A percentile compares a stretch with the other conserved stretches of the same genome.
phyloP scores from a whole-genome alignment of 2,797 vertebrate genomes.

The Bucorvus abyssinicus region DNA sequence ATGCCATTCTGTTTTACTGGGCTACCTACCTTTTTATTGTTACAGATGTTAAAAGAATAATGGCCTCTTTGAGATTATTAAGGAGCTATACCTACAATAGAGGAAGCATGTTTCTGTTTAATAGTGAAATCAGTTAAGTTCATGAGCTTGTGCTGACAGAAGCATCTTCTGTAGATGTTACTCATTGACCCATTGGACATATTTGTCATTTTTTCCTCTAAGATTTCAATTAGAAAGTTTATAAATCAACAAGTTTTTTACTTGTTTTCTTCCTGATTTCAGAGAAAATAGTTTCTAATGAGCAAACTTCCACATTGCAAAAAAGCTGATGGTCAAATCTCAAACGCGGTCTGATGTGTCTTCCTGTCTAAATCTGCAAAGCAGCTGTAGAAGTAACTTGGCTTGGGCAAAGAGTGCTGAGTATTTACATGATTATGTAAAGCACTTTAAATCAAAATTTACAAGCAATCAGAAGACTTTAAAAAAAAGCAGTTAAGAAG shows the following conservation, averaged over 20 bases:
- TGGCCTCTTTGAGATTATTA: background rate
- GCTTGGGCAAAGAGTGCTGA: constrained; percentile 2
- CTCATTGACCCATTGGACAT: background rate
- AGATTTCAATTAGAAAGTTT: background rate
- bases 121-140: background rate
- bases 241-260: background rate
- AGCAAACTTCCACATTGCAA: background rate
- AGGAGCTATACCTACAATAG: background rate
- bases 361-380: constrained; percentile 28
- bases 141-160: background rate
- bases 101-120: background rate
- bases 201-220: background rate
- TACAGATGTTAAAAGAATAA: background rate
- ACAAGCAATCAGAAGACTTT: constrained; percentile 62
- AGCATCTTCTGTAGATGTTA: background rate
- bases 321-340: constrained; percentile 39
- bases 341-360: background rate
- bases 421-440: constrained; percentile 63
- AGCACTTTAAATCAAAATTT: constrained; percentile 64
- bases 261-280: background rate
- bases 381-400: constrained; percentile 49
- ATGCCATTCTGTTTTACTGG: background rate
- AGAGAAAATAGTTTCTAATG: background rate
- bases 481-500: constrained; percentile 49
- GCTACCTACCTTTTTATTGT: background rate